These are phyloP conservation scores for Amblyornis subalaris DNA, from an alignment of 2,113 vertebrate genomes.

Conservation along the genomic window DNA sequence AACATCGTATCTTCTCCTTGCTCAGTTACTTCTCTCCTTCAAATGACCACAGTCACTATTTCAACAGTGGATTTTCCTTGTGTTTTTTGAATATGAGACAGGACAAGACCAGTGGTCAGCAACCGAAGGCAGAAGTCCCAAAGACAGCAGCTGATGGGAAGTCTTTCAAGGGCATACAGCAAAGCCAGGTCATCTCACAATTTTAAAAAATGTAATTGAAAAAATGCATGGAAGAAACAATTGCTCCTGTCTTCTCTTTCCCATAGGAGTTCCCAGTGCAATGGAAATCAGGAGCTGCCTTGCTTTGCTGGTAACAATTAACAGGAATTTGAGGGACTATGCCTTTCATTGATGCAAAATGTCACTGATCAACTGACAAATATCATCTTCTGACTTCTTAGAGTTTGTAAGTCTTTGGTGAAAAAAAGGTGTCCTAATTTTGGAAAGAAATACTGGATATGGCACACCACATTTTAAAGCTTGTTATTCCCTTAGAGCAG, in stretches of 20 bases:
- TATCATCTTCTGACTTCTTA: background rate
- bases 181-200: background rate
- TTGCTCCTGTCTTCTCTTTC: background rate
- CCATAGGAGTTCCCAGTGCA: background rate
- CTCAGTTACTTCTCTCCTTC: background rate
- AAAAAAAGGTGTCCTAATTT: background rate
- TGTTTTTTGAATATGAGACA: background rate
- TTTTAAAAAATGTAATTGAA: background rate
- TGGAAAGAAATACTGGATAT: background rate
- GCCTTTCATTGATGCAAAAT: background rate
- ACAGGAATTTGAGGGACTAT: background rate
- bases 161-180: background rate
- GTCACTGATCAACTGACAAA: background rate
- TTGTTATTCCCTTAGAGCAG: background rate
- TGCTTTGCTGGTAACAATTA: background rate
- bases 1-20: background rate
- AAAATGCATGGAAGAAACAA: background rate
- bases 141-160: background rate
- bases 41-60: background rate
- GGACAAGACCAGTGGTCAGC: background rate
- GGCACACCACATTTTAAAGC: background rate
- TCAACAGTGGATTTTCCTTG: background rate
- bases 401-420: background rate
- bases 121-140: background rate
- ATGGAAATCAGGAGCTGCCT: background rate